Conservation (phyloP, 2,113 vertebrate species). For the Loxodonta africana region DNA sequence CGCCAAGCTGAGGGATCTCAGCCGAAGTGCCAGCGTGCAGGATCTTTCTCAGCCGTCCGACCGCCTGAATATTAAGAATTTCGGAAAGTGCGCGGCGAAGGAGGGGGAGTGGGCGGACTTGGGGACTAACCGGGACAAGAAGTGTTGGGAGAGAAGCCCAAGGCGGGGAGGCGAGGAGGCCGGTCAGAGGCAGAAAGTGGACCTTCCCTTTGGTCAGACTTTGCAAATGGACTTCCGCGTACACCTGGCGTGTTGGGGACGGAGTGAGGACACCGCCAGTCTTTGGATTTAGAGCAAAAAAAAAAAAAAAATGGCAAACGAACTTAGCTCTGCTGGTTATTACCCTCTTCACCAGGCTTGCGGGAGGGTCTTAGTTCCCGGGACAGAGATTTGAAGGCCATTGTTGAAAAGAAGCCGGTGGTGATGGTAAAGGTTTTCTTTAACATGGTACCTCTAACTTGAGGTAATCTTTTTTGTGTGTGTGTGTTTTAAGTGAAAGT, state of each 20-base stretch:
- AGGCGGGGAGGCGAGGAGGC: not conserved
- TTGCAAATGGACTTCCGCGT: rapidly evolving
- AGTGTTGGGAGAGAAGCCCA: not conserved
- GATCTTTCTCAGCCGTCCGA: not conserved
- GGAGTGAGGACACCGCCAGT: conserved; percentile 51
- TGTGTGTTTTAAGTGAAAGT: too few relatives aligned
- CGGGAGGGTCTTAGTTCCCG: not conserved
- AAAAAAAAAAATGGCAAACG: not conserved
- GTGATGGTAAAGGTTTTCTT: not conserved
- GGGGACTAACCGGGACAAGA: rapidly evolving
- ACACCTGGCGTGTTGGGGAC: not conserved
- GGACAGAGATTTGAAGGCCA: not conserved
- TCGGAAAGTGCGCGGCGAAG: not conserved
- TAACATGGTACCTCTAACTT: not conserved
- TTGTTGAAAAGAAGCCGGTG: not conserved
- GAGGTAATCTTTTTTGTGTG: too few relatives aligned
- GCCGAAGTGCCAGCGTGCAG: not conserved
- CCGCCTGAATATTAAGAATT: not conserved
- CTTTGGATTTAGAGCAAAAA: not conserved
- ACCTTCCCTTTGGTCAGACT: rapidly evolving
- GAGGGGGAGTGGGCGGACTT: too few relatives aligned
- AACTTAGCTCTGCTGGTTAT: not conserved
- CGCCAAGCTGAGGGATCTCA: not conserved
- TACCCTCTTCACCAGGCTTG: too few relatives aligned
- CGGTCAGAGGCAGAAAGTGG: rapidly evolving